Base-by-base conservation (phyloP, 2,113 vertebrate species). In the Trematomus loennbergii region DNA sequence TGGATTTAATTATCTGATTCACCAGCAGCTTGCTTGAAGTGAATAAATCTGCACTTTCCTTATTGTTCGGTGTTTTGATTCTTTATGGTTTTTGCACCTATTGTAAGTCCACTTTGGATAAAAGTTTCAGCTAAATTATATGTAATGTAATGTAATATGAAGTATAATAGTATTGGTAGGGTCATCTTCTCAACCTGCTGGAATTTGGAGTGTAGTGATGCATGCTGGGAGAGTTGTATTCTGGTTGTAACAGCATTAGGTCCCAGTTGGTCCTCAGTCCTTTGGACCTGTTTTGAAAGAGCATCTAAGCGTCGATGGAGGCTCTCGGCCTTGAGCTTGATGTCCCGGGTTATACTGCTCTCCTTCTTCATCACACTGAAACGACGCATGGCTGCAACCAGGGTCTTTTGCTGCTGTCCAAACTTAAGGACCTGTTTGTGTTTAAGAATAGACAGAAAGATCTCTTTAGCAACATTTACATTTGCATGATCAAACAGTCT, bases 321-420 rank as follows among this genome's bases (percentile, higher is more conserved):
- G 45, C 94, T 94, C 72, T 99, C 97, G 1, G 97, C 97, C 84
- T 95, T 95, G 10, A 93, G 76, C 92, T 98, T 98, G 89, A 99
- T 97, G 71, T 96, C 96, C 75, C 94, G 94, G 1, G 96, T 95
- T 67, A 95, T 80, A 77, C 94, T 97, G 62, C 96, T 96, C 70
- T 99, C 97, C 88, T 96, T 97, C 81, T 99, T 99, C 82, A 99
- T 96, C 79, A 97, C 91, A 12, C 98, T 99, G 89, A 99, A 97
- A 9, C 97, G 95, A 69, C 96, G 95, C 96, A 99, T 98, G 3
- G 96, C 95, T 60, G 97, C 96, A 67, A 97, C 83, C 1, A 99
- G 89, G 53, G 87, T 95, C 85, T 95, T 97, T 69, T 99, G 97
- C 86, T 99, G 96, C 59, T 97, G 96, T 77, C 95, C 95, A 91